Evolutionary conservation across 2,113 vertebrate genomes (phyloP).

Genomic region (Epinephelus moara): DNA sequence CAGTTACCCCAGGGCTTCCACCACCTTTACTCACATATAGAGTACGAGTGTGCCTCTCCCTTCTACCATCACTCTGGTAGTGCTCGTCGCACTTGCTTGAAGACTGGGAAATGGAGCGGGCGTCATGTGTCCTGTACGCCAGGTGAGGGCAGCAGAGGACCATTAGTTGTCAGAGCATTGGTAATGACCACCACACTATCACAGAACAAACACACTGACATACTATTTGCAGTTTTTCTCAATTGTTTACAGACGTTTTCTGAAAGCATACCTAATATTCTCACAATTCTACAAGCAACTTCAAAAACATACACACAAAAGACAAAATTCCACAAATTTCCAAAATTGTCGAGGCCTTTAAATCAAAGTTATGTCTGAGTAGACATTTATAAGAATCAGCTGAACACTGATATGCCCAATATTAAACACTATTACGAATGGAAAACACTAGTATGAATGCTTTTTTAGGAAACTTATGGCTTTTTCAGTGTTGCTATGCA

Average conservation of each 20-base stretch:
- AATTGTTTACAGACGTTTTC: too few relatives aligned
- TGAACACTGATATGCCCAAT: not conserved
- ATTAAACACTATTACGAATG: not conserved
- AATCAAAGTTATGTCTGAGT: too few relatives aligned
- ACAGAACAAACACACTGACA: not conserved
- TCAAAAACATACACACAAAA: too few relatives aligned
- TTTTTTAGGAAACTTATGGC: not conserved
- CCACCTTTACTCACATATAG: slow-evolving; percentile 93
- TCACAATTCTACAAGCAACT: too few relatives aligned
- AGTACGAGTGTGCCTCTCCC: slow-evolving; percentile 93
- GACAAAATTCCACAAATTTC: too few relatives aligned
- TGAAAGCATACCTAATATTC: too few relatives aligned
- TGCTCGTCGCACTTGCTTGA: slow-evolving; percentile 93
- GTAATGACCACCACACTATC: not conserved
- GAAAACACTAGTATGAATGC: not conserved
- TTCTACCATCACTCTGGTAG: slow-evolving; percentile 95
- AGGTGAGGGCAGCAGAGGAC: slow-evolving; percentile 88
- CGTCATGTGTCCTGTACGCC: slow-evolving; percentile 94
- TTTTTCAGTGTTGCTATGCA: not conserved
- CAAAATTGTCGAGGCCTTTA: too few relatives aligned
- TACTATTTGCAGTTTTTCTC: not conserved
- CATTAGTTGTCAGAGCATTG: not conserved
- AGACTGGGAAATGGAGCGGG: slow-evolving; percentile 98
- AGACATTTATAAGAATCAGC: not conserved
- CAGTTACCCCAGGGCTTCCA: slow-evolving; percentile 91